These are phyloP conservation scores for Ylistrum balloti DNA, from an alignment of 1,140 invertebrate genomes.

Conservation along the genomic window DNA sequence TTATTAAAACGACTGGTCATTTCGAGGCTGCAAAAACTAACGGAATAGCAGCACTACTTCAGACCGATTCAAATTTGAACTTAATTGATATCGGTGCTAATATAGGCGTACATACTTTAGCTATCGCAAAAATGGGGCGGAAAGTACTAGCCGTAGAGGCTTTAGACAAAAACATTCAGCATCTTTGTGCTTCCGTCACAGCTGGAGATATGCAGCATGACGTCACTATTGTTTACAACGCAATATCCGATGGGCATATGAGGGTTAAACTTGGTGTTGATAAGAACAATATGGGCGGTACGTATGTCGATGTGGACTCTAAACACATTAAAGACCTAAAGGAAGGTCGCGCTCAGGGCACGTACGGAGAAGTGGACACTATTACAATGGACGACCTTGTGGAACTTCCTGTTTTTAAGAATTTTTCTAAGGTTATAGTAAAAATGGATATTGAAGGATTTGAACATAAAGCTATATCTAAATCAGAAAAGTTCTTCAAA, in stretches of 20 bases:
- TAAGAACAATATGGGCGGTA: conserved; percentile 60
- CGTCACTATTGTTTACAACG: conserved; percentile 57
- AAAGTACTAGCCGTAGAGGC: conserved; percentile 57
- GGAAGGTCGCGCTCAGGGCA: conserved; percentile 51
- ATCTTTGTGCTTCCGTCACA: conserved; percentile 54
- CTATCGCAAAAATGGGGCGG: conserved; percentile 56
- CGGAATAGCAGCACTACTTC: not conserved
- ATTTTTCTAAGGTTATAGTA: conserved; percentile 55
- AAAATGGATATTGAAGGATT: conserved; percentile 65
- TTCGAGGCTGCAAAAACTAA: conserved; percentile 9
- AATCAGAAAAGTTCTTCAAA: conserved; percentile 54
- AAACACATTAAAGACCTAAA: conserved; percentile 55
- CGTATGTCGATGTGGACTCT: conserved; percentile 55
- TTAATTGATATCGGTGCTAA: conserved; percentile 1
- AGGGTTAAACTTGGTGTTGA: conserved; percentile 58
- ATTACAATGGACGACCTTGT: conserved; percentile 60
- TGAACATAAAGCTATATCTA: conserved; percentile 54
- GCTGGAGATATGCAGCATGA: conserved; percentile 50
- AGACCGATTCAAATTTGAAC: not conserved
- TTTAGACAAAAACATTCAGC: conserved; percentile 57
- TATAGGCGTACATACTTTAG: conserved; percentile 55
- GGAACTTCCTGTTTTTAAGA: conserved; percentile 51
- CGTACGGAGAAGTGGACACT: conserved; percentile 55
- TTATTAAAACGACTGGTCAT: not conserved
- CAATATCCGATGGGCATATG: conserved; percentile 51